phyloP scores from a whole-genome alignment of 2,888 invertebrate species.

The Limnephilus marmoratus region DNA sequence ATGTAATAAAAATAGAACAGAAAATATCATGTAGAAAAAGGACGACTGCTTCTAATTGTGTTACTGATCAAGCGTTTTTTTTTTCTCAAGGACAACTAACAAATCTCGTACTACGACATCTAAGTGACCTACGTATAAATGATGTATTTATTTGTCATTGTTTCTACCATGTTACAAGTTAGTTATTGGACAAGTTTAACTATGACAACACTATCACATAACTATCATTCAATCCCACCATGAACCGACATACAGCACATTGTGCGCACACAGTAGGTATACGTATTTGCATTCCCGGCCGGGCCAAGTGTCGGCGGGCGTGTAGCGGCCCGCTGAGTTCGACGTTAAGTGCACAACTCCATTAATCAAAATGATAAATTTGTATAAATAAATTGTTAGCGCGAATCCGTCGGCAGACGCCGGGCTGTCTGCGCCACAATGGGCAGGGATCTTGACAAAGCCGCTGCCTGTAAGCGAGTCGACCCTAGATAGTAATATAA shows the following conservation, averaged over 20 bases:
- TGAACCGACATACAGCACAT: not conserved
- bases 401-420: constrained; percentile 23
- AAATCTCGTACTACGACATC: not conserved
- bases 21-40: too few species aligned
- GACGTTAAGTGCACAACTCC: constrained; percentile 65
- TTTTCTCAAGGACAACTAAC: too few species aligned
- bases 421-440: constrained; percentile 44
- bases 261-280: not conserved
- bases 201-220: not conserved
- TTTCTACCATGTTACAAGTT: not conserved
- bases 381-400: constrained; percentile 63
- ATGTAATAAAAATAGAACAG: too few species aligned
- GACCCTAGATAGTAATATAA: not conserved
- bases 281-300: not conserved
- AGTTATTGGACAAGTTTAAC: not conserved
- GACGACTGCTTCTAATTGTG: too few species aligned
- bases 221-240: not conserved
- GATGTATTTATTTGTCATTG: not conserved
- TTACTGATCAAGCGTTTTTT: too few species aligned
- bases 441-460: constrained; percentile 39
- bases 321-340: constrained; percentile 44
- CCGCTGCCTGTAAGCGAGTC: constrained; percentile 7
- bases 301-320: not conserved
- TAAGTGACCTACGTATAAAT: not conserved
- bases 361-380: constrained; percentile 66